A percentile compares a stretch with the other conserved stretches of the same genome.
Evolutionary conservation across 2,888 invertebrate species (phyloP).

Genomic region (Phortica okadai): DNA sequence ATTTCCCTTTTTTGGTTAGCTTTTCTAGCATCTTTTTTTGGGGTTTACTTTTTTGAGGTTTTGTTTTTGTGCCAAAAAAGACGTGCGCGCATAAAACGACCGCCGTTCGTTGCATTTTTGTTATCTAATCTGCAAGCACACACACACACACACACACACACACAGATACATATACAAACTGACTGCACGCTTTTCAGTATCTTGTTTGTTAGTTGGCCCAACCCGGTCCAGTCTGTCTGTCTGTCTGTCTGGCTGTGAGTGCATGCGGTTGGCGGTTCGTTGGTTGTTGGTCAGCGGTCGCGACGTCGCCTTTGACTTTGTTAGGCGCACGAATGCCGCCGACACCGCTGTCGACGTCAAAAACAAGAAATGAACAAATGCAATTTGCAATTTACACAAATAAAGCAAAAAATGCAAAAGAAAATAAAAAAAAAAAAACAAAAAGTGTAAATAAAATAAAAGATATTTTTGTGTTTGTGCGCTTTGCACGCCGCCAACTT

Average conservation of each 20-base stretch:
- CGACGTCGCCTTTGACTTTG: slow-evolving; percentile 16
- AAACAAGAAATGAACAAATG: slow-evolving; percentile 1
- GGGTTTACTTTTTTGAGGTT: neutral
- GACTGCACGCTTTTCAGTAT: neutral
- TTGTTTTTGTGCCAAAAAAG: slow-evolving; percentile 1
- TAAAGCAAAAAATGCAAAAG: neutral
- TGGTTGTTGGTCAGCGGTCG: neutral
- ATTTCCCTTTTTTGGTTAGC: neutral
- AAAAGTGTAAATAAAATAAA: neutral
- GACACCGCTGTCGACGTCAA: neutral
- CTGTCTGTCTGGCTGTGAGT: neutral
- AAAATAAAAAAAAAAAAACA: neutral
- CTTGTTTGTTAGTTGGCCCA: neutral
- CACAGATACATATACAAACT: neutral
- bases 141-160: neutral
- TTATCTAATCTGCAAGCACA: slow-evolving; percentile 9
- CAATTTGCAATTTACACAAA: slow-evolving; percentile 25
- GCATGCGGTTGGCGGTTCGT: neutral
- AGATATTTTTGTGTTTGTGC: neutral
- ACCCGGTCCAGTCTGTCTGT: neutral
- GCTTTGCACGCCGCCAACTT: neutral
- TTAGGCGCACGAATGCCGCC: neutral
- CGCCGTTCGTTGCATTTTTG: neutral
- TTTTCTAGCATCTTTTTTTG: neutral
- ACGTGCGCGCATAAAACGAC: neutral